Conservation (phyloP, 2,113 vertebrate genomes). For the Neodontobutis hainanensis region DNA sequence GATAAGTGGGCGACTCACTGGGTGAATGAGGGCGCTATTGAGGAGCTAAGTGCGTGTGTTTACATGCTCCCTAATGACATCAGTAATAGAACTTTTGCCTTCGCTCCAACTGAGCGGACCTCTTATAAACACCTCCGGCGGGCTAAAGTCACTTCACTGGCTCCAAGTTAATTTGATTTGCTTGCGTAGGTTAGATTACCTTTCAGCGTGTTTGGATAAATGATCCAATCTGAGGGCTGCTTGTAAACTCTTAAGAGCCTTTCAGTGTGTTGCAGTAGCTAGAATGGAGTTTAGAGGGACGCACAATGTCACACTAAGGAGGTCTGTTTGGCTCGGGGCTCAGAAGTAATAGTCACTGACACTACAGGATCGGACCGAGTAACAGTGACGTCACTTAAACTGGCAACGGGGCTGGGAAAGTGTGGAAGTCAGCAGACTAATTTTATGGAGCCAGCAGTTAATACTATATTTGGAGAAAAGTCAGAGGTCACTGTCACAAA, state of each 20-base stretch:
- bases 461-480: background rate
- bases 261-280: conserved; percentile 23
- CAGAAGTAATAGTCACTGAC: background rate
- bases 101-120: conserved; percentile 48
- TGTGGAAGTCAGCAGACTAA: background rate
- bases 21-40: conserved; percentile 44
- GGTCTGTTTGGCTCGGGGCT: conserved; percentile 8
- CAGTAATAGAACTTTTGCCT: conserved; percentile 54
- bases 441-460: background rate
- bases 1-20: conserved; percentile 22
- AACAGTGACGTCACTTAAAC: background rate
- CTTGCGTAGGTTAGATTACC: conserved; percentile 42
- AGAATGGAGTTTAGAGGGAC: conserved; percentile 11
- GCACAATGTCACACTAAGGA: conserved; percentile 31
- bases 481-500: background rate
- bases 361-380: no score
- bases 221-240: conserved; percentile 42
- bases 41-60: conserved; percentile 47
- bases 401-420: background rate
- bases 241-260: conserved; percentile 46
- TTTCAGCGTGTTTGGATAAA: conserved; percentile 56
- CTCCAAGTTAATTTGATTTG: conserved; percentile 57
- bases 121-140: conserved; percentile 52
- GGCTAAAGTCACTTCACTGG: conserved; percentile 39
- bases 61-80: conserved; percentile 57